phyloP scores from a whole-genome alignment of 2,888 invertebrate species.

The Phasia obesa region DNA sequence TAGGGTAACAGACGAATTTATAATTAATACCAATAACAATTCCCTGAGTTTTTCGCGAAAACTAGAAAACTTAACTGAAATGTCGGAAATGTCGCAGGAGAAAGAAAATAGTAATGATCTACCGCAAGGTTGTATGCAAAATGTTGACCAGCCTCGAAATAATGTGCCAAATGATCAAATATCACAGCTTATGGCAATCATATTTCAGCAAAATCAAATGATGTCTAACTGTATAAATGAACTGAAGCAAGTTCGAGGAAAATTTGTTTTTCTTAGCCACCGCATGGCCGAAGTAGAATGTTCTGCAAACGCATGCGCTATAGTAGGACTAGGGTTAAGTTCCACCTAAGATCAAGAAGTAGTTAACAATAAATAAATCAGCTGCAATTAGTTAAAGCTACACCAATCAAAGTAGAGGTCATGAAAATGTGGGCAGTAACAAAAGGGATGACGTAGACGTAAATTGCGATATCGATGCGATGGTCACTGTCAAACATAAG shows the following conservation, averaged over 20 bases:
- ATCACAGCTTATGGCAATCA: background rate
- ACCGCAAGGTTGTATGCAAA: background rate
- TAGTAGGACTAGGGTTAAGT: background rate
- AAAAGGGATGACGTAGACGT: background rate
- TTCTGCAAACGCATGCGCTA: background rate
- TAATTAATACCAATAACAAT: background rate
- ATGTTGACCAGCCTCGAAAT: background rate
- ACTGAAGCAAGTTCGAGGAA: conserved; percentile 8
- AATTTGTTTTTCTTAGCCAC: conserved; percentile 6
- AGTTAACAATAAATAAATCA: background rate
- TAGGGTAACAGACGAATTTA: background rate
- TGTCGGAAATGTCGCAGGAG: background rate
- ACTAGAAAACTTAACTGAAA: background rate
- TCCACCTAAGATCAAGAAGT: background rate
- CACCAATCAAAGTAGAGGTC: background rate
- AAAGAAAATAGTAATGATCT: background rate
- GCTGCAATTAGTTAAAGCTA: background rate
- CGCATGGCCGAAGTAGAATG: conserved; percentile 23
- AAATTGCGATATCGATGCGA: background rate
- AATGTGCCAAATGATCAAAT: background rate
- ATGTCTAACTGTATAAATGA: conserved; percentile 25
- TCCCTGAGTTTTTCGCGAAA: background rate
- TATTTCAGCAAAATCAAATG: conserved; percentile 21
- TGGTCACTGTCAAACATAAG: background rate
- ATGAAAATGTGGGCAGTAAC: background rate